These are phyloP conservation scores for Koerneria pararmatus DNA, from an alignment of 2,888 invertebrate genomes.

Conservation along the genomic window DNA sequence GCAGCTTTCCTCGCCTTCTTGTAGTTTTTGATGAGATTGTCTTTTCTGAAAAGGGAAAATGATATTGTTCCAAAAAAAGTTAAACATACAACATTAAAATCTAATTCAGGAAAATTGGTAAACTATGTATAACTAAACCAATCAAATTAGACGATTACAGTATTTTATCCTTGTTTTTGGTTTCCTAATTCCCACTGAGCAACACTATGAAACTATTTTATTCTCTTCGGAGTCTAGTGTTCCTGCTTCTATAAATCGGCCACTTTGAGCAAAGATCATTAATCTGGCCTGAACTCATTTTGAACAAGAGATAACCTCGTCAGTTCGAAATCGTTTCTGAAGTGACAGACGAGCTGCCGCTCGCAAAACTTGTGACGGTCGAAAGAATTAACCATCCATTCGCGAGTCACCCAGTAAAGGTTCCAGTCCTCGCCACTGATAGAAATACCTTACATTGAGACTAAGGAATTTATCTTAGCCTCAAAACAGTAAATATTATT, in stretches of 20 bases:
- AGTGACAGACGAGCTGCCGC: conserved; percentile 62
- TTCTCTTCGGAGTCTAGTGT: no score
- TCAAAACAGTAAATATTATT: not conserved
- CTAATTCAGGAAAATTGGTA: no score
- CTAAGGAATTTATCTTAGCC: not conserved
- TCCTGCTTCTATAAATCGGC: no score
- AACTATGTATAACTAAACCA: no score
- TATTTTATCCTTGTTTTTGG: no score
- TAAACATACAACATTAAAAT: no score
- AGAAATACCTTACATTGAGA: conserved; percentile 10
- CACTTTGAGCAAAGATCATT: no score
- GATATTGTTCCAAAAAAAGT: no score
- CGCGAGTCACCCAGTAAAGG: conserved; percentile 68
- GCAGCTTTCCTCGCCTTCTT: conserved; percentile 46
- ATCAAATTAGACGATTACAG: no score
- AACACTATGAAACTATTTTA: no score
- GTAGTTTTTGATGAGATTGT: conserved; percentile 61
- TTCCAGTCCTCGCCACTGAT: conserved; percentile 65
- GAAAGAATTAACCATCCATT: conserved; percentile 64
- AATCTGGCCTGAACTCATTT: no score
- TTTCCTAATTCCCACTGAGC: no score
- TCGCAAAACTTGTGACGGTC: conserved; percentile 63
- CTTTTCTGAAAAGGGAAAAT: conserved; percentile 56
- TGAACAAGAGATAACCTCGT: conserved; percentile 65
- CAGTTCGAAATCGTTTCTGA: conserved; percentile 67